Evolutionary conservation across 1,140 invertebrate species (phyloP).

Genomic region (Drosophila cardini): DNA sequence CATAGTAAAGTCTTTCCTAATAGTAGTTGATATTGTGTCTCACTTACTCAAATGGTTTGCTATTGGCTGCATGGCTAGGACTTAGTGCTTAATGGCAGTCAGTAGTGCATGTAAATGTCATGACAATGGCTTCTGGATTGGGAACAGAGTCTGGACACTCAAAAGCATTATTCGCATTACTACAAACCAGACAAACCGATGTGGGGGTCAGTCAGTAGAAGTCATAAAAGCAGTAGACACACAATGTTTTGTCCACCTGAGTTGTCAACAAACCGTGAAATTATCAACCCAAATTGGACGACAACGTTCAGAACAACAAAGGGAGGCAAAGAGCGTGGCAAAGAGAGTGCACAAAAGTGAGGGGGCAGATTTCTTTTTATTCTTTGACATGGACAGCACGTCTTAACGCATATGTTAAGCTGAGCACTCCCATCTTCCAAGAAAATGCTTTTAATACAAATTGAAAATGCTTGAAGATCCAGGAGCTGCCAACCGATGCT

Average conservation of each 20-base stretch:
- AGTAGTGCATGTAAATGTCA: slow-evolving; percentile 80
- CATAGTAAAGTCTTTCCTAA: slow-evolving; percentile 56
- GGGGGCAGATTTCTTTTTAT: slow-evolving; percentile 46
- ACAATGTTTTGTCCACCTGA: slow-evolving; percentile 74
- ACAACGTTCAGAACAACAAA: slow-evolving; percentile 46
- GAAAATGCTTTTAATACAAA: slow-evolving; percentile 80
- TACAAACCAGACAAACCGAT: slow-evolving; percentile 37
- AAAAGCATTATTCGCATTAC: slow-evolving; percentile 64
- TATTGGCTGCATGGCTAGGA: slow-evolving; percentile 56
- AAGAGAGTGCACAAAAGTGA: not conserved
- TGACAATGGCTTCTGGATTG: slow-evolving; percentile 63
- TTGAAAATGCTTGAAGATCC: slow-evolving; percentile 69
- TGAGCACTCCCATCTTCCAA: slow-evolving; percentile 28
- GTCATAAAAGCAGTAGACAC: slow-evolving; percentile 31
- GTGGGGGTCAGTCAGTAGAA: slow-evolving; percentile 30
- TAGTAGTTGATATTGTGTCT: slow-evolving; percentile 23
- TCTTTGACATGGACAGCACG: slow-evolving; percentile 45
- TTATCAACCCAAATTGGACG: slow-evolving; percentile 82
- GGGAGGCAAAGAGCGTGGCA: not conserved
- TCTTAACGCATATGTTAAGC: slow-evolving; percentile 77
- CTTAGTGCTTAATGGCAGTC: slow-evolving; percentile 68
- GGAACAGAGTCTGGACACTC: slow-evolving; percentile 28
- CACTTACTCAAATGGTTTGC: slow-evolving; percentile 16
- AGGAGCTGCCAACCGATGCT: slow-evolving; percentile 1
- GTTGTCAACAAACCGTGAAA: slow-evolving; percentile 84